Base-by-base conservation (phyloP, 2,888 invertebrate species). In the Nephrocerus scutellatus region DNA sequence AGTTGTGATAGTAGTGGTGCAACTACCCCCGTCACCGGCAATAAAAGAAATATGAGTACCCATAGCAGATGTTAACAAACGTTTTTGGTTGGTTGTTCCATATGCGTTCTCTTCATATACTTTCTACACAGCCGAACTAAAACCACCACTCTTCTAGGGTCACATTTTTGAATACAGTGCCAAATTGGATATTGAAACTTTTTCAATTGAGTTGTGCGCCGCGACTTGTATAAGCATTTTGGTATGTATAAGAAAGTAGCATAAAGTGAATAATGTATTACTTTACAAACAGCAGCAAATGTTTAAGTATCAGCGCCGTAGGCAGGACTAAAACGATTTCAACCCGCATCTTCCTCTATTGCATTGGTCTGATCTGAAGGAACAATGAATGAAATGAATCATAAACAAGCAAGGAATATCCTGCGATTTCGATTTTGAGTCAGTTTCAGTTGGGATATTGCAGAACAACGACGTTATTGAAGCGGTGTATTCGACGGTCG, bases 391-490 rank as follows among this genome's bases (percentile, higher is more conserved):
- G 23, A 10, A 8, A 9, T n/a, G 23, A 10, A 8, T n/a, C 8
- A 9, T 22, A 10, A 9, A 9, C 8, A 9, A 36, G 41, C 47
- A 45, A 32, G 44, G 46, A 49, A 55, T 43, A 49, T 33, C 37
- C 48, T 44, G 38, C 51, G 47, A 52, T 42, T 43, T 40, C 47
- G 36, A 50, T 64, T 49, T 63, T 63, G 65, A 60, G 61, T 68
- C 68, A 68, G 68, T 68, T 65, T 62, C 68, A 66, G 66, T 56
- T 61, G 61, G 59, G 53, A 55, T 57, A 60, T 66, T 62, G 56
- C 52, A 53, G 59, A 54, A 60, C 54, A 51, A 62, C 62, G 62
- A 66, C 64, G 62, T 55, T 49, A 52, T 44, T 49, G 54, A n/a
- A n/a, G n/a, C n/a, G n/a, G n/a, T n/a, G n/a, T n/a, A n/a, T n/a